Evolutionary conservation across 2,113 vertebrate genomes (phyloP).

Genomic region (Dasyprocta punctata): DNA sequence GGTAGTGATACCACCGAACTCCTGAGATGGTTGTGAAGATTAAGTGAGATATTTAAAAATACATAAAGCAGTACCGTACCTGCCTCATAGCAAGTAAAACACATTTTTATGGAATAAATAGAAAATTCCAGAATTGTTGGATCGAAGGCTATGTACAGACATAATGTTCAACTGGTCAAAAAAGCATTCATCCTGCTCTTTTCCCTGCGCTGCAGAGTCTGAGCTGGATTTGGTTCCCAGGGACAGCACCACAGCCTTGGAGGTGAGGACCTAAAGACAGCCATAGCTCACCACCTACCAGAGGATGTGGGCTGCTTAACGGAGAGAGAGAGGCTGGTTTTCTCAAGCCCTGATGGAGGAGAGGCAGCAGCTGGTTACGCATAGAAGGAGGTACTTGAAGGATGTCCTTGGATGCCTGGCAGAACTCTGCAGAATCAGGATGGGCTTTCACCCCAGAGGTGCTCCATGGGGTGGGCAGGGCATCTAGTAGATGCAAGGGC

Average conservation of each 20-base stretch:
- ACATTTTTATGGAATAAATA: slow-evolving; percentile 25
- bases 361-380: not conserved
- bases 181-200: not conserved
- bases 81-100: not conserved
- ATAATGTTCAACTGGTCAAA: not conserved
- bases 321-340: not conserved
- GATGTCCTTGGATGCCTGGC: not conserved
- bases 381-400: not conserved
- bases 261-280: not conserved
- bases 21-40: not conserved
- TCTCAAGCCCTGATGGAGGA: not conserved
- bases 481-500: not conserved
- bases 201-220: not conserved
- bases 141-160: not conserved
- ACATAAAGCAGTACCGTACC: not conserved
- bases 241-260: not conserved
- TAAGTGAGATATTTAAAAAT: not conserved
- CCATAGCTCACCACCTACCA: not conserved
- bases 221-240: not conserved
- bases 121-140: not conserved
- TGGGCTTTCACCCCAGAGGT: not conserved
- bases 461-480: not conserved
- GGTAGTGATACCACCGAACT: not conserved
- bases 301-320: not conserved
- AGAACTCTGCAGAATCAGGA: not conserved